phyloP scores from a whole-genome alignment of 2,113 vertebrate genomes.

The Amphilophus citrinellus region DNA sequence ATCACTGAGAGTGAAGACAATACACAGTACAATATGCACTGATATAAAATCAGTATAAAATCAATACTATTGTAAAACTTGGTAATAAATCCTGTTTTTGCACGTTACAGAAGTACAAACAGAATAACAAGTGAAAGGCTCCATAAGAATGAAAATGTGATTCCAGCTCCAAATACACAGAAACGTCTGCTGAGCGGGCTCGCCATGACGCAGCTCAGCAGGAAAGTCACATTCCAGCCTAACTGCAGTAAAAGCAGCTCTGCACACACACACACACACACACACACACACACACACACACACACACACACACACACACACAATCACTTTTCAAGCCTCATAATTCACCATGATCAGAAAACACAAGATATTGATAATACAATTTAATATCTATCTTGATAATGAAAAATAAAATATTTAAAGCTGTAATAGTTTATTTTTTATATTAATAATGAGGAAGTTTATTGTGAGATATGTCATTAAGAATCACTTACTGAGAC shows the following conservation, averaged over 20 bases:
- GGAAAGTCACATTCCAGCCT: constrained; percentile 65
- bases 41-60: neutral
- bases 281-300: no score
- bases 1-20: neutral
- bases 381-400: neutral
- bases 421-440: no score
- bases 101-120: neutral
- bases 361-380: neutral
- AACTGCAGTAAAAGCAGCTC: constrained; percentile 63
- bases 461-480: no score
- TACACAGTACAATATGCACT: neutral
- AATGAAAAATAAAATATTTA: neutral
- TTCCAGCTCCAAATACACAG: neutral
- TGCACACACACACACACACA: neutral
- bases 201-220: constrained; percentile 40
- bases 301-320: neutral
- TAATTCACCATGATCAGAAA: constrained; percentile 3
- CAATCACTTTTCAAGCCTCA: neutral
- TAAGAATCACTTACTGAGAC: no score
- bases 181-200: constrained; percentile 30
- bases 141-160: neutral
- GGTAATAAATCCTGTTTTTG: neutral
- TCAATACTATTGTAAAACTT: neutral
- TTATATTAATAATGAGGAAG: no score
- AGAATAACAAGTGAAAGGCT: neutral